A percentile compares a stretch with the other conserved stretches of the same genome.
Conservation (phyloP, 2,113 vertebrate species). For the Psilopsiagon aymara region DNA sequence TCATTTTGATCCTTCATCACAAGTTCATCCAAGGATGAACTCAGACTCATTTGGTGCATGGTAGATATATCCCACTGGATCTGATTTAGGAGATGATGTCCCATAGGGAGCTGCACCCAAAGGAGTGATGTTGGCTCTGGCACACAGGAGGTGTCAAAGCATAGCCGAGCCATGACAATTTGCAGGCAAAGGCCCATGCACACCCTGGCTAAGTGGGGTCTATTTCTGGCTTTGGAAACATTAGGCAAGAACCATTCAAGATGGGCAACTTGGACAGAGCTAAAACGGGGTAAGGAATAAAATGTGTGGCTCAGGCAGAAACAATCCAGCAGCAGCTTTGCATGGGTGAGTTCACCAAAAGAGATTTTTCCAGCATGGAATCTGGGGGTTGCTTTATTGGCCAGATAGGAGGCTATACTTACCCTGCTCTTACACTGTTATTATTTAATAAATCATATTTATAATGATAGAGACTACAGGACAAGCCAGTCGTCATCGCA, state of each 20-base stretch:
- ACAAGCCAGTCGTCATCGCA: neutral
- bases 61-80: fast-evolving
- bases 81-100: neutral
- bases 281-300: neutral
- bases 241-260: neutral
- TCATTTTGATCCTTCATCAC: neutral
- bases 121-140: fast-evolving
- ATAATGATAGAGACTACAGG: constrained; percentile 1
- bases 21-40: neutral
- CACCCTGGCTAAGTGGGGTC: neutral
- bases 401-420: neutral
- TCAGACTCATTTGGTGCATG: neutral
- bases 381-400: neutral
- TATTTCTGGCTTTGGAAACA: constrained; percentile 43
- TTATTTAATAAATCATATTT: constrained; percentile 47
- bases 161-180: neutral
- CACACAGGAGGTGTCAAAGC: fast-evolving
- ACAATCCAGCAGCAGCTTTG: neutral
- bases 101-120: neutral
- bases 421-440: neutral
- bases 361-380: neutral
- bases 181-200: neutral
- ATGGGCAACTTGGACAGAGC: neutral
- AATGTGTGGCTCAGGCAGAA: neutral
- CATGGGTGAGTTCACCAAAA: neutral